phyloP scores from a whole-genome alignment of 2,888 invertebrate genomes.

The Orthosia cruda region DNA sequence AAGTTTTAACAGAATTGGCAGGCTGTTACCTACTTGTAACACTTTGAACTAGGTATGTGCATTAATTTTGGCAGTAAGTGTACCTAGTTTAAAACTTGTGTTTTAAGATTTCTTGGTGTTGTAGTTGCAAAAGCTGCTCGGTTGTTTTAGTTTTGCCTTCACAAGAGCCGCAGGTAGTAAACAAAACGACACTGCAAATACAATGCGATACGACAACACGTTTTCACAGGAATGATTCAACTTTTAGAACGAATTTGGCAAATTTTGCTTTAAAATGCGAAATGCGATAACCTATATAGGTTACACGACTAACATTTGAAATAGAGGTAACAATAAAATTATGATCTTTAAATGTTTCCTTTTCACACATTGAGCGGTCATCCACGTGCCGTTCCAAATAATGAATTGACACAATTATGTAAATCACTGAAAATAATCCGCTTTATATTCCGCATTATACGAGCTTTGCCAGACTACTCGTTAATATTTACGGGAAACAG shows the following conservation, averaged over 20 bases:
- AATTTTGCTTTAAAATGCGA: too few species aligned
- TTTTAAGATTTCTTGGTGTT: background rate
- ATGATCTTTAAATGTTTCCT: background rate
- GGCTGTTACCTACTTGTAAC: background rate
- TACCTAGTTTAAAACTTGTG: background rate
- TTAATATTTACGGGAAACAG: conserved; percentile 58
- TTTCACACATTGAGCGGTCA: conserved; percentile 7
- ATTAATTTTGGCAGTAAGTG: background rate
- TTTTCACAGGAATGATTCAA: background rate
- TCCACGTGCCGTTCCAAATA: conserved; percentile 24
- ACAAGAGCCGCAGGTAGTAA: background rate
- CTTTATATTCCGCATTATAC: conserved; percentile 44
- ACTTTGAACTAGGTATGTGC: background rate
- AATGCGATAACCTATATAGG: too few species aligned
- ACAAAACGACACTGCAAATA: too few species aligned
- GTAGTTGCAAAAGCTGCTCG: background rate
- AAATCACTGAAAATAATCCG: conserved; percentile 52
- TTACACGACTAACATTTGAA: background rate
- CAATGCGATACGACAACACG: background rate
- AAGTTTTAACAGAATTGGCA: too few species aligned
- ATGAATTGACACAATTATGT: conserved; percentile 57
- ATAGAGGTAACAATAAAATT: background rate
- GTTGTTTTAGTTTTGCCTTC: background rate
- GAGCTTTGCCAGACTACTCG: conserved; percentile 47
- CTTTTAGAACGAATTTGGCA: too few species aligned